phyloP scores from a whole-genome alignment of 2,797 vertebrate genomes.

The Enteromius radiatus region DNA sequence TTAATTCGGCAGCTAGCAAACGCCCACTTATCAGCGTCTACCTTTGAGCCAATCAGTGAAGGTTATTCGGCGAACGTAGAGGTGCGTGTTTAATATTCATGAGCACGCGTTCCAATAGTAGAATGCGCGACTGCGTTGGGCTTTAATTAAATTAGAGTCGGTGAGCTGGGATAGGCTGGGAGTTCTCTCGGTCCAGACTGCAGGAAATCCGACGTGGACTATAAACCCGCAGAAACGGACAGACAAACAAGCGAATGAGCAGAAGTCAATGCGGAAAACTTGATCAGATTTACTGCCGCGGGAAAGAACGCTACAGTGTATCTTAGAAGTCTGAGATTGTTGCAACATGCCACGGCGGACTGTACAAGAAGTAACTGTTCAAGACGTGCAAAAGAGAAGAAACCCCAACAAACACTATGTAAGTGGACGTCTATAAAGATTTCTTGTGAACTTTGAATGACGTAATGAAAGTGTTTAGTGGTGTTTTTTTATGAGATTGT shows the following conservation, averaged over 20 bases:
- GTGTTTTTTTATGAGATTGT: neutral
- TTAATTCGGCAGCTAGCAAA: neutral
- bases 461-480: neutral
- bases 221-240: constrained; percentile 37
- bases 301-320: constrained; percentile 60
- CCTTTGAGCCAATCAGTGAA: neutral
- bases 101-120: neutral
- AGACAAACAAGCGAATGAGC: constrained; percentile 64
- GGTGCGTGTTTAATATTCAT: constrained; percentile 20
- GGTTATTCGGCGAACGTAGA: neutral
- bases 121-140: constrained; percentile 59
- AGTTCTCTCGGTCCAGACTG: constrained; percentile 69
- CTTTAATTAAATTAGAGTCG: constrained; percentile 67
- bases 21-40: too few species aligned
- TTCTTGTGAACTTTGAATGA: neutral
- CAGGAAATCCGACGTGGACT: constrained; percentile 59
- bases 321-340: constrained; percentile 34
- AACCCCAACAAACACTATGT: constrained; percentile 86
- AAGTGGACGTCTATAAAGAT: constrained; percentile 61
- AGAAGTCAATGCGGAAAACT: constrained; percentile 63
- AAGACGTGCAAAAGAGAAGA: constrained; percentile 83
- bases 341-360: constrained; percentile 80
- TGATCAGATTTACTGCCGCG: constrained; percentile 48
- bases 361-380: constrained; percentile 81
- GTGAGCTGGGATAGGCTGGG: constrained; percentile 83